phyloP scores from a whole-genome alignment of 2,113 vertebrate species.

The human (Homo sapiens) region GRCh38 chr5:137489501-137490000 shows the following conservation, averaged over 20 bases:
- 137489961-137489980: background rate
- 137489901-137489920: background rate
- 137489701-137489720: background rate
- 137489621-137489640: background rate
- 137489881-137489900: background rate
- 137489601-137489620: background rate
- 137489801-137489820: background rate
- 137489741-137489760: background rate
- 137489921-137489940: no score
- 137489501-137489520: background rate
- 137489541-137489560: background rate
- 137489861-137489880: background rate
- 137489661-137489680: background rate
- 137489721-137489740: background rate
- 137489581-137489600: background rate
- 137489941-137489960: no score
- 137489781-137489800: background rate
- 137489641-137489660: background rate
- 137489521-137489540: accelerated
- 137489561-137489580: background rate
- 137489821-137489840: background rate
- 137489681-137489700: background rate
- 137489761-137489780: background rate
- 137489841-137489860: background rate
- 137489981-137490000: background rate